Base-by-base conservation (phyloP, 2,888 invertebrate genomes). In the Heteromyza rotundicornis region DNA sequence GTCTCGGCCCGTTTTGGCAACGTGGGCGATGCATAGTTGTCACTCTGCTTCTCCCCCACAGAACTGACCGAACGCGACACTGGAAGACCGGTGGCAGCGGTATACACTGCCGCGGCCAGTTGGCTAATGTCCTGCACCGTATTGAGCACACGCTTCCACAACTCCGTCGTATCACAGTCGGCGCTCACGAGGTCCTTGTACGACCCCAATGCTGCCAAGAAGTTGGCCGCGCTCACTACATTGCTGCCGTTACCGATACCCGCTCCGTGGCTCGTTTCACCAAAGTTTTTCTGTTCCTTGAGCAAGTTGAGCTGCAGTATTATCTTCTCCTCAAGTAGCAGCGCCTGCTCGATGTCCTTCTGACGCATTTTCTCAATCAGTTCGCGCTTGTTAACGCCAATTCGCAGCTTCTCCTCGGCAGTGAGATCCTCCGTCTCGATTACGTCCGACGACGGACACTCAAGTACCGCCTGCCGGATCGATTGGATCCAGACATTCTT, bases 1-100 rank as follows among this genome's bases (percentile, higher is more conserved):
- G 97, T 97, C 84, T 97, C 97, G 0, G 97, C 97, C 27, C 97
- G 87, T 72, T 95, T 91, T 17, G 97, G 96, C 65, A 97, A 84
- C 36, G 92, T 91, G 16, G 95, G 92, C 24, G 94, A 92, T 65
- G 92, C 89, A 81, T 93, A 96, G 0, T 91, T 88, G 23, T 90
- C 89, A 74, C 94, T 95, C 74, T 95, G 94, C 57, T 94, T 89
- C 84, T 97, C 96, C 3, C 96, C 96, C 1, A 94, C 96, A 23
- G 96, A 96, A 83, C 95, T 96, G 17, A 95, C 92, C 79, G 96
- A 96, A 56, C 96, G 89, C 10, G 94, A 94, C 14, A 96, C 86
- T 62, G 91, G 91, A 35, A 90, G 90, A 54, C 93, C 91, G 1
- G 83, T 83, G 17, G 83, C 80, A 22, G 89, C 89, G 36, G 88